Base-by-base conservation (phyloP, 2,113 vertebrate genomes). In the Oncorhynchus kisutch region DNA sequence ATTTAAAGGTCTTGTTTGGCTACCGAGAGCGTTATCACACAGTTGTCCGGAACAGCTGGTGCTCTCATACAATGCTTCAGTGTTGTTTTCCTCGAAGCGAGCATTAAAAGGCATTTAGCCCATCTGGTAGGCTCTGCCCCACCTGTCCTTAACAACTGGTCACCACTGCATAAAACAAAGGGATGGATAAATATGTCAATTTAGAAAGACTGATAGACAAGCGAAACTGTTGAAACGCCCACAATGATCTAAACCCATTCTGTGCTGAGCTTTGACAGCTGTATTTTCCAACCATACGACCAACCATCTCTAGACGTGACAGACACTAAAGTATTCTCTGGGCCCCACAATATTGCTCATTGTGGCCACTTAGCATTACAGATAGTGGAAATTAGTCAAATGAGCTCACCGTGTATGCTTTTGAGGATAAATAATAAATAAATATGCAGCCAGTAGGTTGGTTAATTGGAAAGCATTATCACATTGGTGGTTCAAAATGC, bases 241-340 rank as follows among this genome's bases (percentile, higher is more conserved):
- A 84, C 83, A 66, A 75, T 86, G 62, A 69, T 74, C 82, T 51
- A 70, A 71, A 82, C 22, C 25, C 7, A 16, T 66, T 25, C 82
- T 20, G 76, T 73, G 74, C 11, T 76, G 62, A 29, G 69, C 71
- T 78, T 76, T 70, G 70, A 70, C 27, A 70, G n/a, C 69, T 74
- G 71, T 67, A 73, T 83, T 82, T 89, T 89, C 84, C 86, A 79
- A 84, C 79, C 84, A 81, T 81, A 74, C 68, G 48, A 49, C 57
- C 1, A 65, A 51, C 77, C 62, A 66, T 29, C 39, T n/a, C 5
- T 67, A 39, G 39, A 9, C 39, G 39, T 39, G 39, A 39, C 39
- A 9, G 39, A 39, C 39, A 39, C 8, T 39, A 39, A 54, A 5
- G 22, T 12, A 39, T 20, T 24, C 34, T n/a, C 18, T 3, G 20